Percentiles rank a stretch among this genome's conserved stretches.
These are phyloP conservation scores for Aphidius ervi DNA, from an alignment of 1,140 invertebrate genomes.

Conservation along the genomic window DNA sequence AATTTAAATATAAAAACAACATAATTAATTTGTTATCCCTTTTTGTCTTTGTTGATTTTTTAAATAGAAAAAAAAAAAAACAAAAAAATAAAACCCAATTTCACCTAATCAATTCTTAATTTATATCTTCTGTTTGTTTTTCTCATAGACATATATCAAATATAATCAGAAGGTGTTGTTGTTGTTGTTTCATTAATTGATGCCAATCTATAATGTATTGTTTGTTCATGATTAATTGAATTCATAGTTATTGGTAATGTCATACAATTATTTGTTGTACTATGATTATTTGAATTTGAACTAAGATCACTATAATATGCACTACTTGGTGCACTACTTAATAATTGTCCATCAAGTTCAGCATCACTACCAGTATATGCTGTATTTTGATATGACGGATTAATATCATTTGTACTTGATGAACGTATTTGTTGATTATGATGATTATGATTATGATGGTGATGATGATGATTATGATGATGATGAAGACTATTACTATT, in stretches of 20 bases:
- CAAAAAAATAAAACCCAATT: too few relatives aligned
- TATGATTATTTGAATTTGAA: constrained; percentile 38
- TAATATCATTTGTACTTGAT: constrained; percentile 42
- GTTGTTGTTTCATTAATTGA: constrained; percentile 62
- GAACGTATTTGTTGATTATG: neutral
- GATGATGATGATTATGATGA: constrained; percentile 40
- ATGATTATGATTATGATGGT: constrained; percentile 37
- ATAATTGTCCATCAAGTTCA: constrained; percentile 61
- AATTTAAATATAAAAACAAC: too few relatives aligned
- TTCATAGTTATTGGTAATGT: constrained; percentile 20
- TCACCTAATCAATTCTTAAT: too few relatives aligned
- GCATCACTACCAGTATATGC: constrained; percentile 63
- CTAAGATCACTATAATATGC: constrained; percentile 67
- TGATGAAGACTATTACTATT: constrained; percentile 41
- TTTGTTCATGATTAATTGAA: constrained; percentile 40
- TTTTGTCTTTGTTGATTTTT: too few relatives aligned
- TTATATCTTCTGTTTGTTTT: too few relatives aligned
- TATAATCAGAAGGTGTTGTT: constrained; percentile 63
- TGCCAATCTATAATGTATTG: constrained; percentile 54
- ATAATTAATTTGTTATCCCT: too few relatives aligned
- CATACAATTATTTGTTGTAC: constrained; percentile 22
- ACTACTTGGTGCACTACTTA: constrained; percentile 65
- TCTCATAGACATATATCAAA: constrained; percentile 39
- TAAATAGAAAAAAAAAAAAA: too few relatives aligned
- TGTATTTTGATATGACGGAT: constrained; percentile 67